These are phyloP conservation scores for Cabera pusaria DNA, from an alignment of 2,888 invertebrate species.

Conservation along the genomic window DNA sequence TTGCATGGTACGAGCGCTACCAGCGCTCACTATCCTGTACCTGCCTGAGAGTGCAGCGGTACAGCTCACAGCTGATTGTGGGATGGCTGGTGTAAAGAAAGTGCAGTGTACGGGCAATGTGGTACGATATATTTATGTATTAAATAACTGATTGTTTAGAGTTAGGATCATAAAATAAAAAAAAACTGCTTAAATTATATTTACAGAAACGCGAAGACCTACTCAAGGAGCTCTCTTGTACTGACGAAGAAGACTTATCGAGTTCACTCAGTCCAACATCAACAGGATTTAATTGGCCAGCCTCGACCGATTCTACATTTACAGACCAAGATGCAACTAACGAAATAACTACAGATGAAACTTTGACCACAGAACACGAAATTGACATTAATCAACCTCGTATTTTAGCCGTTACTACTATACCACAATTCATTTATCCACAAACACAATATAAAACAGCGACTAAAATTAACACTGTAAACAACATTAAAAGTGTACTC, in stretches of 20 bases:
- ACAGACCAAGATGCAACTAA: constrained; percentile 56
- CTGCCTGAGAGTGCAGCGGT: constrained; percentile 90
- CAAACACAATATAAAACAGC: constrained; percentile 28
- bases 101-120: constrained; percentile 90
- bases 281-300: constrained; percentile 44
- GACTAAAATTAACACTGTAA: constrained; percentile 27
- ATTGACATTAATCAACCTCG: constrained; percentile 48
- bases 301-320: constrained; percentile 44
- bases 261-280: constrained; percentile 45
- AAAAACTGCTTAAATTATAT: not conserved
- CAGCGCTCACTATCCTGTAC: constrained; percentile 89
- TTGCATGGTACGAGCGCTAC: constrained; percentile 88
- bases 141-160: no score
- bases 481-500: constrained; percentile 39
- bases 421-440: constrained; percentile 30
- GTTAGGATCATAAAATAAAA: no score
- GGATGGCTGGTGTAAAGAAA: constrained; percentile 87
- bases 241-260: constrained; percentile 71
- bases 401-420: constrained; percentile 38
- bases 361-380: constrained; percentile 52
- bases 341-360: constrained; percentile 54
- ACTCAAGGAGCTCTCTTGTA: constrained; percentile 83
- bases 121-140: constrained; percentile 69
- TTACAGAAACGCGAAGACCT: constrained; percentile 85
- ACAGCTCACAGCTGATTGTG: constrained; percentile 89